Percentiles rank a stretch among this genome's conserved stretches.
These are phyloP conservation scores for Protonibea diacanthus DNA, from an alignment of 2,797 vertebrate genomes.

Conservation along the genomic window DNA sequence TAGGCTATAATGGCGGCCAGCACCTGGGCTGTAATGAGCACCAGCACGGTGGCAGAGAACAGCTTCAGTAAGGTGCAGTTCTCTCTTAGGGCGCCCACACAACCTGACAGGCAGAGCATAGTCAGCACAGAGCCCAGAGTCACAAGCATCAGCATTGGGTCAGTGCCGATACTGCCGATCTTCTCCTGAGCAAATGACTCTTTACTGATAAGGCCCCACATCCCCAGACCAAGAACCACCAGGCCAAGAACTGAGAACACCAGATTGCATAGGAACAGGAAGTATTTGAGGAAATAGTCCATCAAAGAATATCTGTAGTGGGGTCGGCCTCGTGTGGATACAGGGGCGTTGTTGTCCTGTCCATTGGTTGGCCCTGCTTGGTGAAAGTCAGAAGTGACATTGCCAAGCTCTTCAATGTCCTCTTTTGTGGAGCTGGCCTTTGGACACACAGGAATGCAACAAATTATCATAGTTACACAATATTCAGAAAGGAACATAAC, in stretches of 20 bases:
- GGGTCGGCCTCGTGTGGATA: neutral
- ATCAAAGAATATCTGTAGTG: slow-evolving; percentile 46
- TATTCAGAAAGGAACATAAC: neutral
- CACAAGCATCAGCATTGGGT: slow-evolving; percentile 90
- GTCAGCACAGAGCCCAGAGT: slow-evolving; percentile 83
- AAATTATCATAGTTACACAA: neutral
- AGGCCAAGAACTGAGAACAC: slow-evolving; percentile 88
- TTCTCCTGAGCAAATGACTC: slow-evolving; percentile 83
- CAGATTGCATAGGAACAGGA: slow-evolving; percentile 88
- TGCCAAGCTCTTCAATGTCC: slow-evolving; percentile 29
- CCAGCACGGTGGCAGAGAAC: slow-evolving; percentile 81
- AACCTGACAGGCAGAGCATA: slow-evolving; percentile 87
- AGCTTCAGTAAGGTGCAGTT: slow-evolving; percentile 86
- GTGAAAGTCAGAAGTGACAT: slow-evolving; percentile 47
- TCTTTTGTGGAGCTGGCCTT: slow-evolving; percentile 62
- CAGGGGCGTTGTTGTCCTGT: neutral
- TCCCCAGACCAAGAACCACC: slow-evolving; percentile 82
- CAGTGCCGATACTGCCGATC: slow-evolving; percentile 81
- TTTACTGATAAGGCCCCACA: slow-evolving; percentile 92
- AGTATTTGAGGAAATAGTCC: slow-evolving; percentile 85
- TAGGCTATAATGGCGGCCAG: slow-evolving; percentile 83
- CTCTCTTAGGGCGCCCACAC: slow-evolving; percentile 89
- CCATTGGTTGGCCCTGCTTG: slow-evolving; percentile 27
- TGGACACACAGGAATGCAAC: slow-evolving; percentile 40
- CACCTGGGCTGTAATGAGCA: slow-evolving; percentile 81